These are phyloP conservation scores for Eulemur rufifrons DNA, from an alignment of 2,113 vertebrate species.

Conservation along the genomic window DNA sequence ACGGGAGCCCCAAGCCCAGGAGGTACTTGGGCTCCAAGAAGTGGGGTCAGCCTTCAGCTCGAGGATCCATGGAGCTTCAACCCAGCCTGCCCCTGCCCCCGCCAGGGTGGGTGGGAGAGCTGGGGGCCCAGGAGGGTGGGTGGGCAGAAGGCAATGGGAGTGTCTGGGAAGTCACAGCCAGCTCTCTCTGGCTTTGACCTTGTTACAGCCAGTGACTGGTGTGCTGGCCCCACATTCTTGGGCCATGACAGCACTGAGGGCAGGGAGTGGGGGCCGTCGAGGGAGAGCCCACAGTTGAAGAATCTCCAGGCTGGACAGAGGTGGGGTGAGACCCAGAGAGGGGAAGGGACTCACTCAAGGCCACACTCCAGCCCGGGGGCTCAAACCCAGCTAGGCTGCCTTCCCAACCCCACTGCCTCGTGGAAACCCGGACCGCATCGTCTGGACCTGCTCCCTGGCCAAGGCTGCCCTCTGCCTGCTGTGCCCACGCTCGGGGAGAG, in stretches of 20 bases:
- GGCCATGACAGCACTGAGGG: conserved; percentile 25
- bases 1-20: neutral
- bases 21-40: neutral
- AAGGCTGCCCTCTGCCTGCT: neutral
- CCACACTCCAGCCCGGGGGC: neutral
- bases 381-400: neutral
- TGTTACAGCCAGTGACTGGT: neutral
- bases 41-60: neutral
- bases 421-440: neutral
- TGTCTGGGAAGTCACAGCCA: neutral
- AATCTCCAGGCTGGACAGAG: neutral
- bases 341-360: neutral
- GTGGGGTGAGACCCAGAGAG: neutral
- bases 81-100: neutral
- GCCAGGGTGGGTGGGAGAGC: neutral
- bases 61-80: neutral
- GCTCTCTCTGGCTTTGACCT: conserved; percentile 26
- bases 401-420: neutral
- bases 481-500: neutral
- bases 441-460: neutral
- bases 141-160: neutral
- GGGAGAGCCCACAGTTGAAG: neutral
- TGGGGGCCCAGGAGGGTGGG: too few species aligned
- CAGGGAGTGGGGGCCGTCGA: neutral
- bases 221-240: conserved; percentile 35